Evolutionary conservation across 2,888 invertebrate species (phyloP).

Genomic region (Polydrusus tereticollis): DNA sequence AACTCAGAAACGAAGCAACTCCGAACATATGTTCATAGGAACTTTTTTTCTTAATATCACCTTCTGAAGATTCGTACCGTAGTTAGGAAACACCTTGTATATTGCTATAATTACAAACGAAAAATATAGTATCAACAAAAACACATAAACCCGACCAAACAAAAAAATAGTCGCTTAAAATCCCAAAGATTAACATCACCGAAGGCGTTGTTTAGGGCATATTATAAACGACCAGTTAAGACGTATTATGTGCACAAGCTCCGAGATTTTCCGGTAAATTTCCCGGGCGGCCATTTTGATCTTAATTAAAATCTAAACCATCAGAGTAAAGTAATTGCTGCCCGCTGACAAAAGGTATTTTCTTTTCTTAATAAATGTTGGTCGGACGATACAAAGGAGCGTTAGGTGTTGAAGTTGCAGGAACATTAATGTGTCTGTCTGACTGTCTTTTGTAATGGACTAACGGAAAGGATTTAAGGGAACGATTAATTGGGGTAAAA

Average conservation of each 20-base stretch:
- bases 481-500: too few relatives aligned
- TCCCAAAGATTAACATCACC: background rate
- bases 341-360: conserved; percentile 8
- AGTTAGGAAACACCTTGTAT: too few relatives aligned
- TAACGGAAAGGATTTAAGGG: too few relatives aligned
- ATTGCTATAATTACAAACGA: too few relatives aligned
- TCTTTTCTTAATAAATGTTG: conserved; percentile 5
- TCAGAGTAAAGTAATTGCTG: conserved; percentile 8
- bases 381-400: conserved; percentile 1
- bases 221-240: conserved; percentile 2
- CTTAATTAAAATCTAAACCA: conserved; percentile 20
- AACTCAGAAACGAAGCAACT: too few relatives aligned
- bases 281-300: conserved; percentile 11
- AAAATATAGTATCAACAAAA: background rate
- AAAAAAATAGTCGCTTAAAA: background rate
- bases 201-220: background rate
- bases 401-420: background rate
- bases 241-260: conserved; percentile 2
- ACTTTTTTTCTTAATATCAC: too few relatives aligned
- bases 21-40: too few relatives aligned
- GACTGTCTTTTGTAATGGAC: too few relatives aligned
- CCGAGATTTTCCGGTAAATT: conserved; percentile 14
- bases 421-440: too few relatives aligned
- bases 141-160: background rate
- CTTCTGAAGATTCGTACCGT: too few relatives aligned